A percentile compares a stretch with the other conserved stretches of the same genome.
Evolutionary conservation across 1,140 invertebrate species (phyloP).

Genomic region (Sinella curviseta): DNA sequence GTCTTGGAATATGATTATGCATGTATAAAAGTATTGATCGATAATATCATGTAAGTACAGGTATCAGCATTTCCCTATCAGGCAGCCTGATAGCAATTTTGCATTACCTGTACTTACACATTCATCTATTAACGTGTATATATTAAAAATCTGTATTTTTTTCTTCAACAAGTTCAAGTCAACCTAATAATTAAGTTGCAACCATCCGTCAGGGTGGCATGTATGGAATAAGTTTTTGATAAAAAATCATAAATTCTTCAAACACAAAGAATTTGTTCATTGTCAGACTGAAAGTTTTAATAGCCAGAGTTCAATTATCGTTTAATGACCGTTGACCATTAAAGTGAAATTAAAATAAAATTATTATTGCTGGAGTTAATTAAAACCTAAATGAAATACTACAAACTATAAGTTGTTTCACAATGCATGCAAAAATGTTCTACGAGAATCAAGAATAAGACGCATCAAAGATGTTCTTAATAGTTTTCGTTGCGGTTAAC

Average conservation of each 20-base stretch:
- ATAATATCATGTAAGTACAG: neutral
- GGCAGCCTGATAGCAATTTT: neutral
- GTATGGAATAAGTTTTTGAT: neutral
- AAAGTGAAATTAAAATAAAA: neutral
- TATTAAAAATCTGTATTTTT: neutral
- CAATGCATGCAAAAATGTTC: neutral
- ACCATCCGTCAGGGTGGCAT: neutral
- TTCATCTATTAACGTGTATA: neutral
- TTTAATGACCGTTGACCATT: neutral
- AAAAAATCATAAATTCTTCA: too few relatives aligned
- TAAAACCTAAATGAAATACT: neutral
- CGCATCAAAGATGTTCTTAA: neutral
- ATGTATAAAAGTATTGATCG: neutral
- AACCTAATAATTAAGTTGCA: neutral
- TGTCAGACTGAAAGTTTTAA: too few relatives aligned
- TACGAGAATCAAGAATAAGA: neutral
- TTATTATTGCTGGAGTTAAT: neutral
- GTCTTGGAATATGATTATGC: neutral
- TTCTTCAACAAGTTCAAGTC: neutral
- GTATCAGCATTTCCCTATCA: neutral
- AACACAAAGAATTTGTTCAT: too few relatives aligned
- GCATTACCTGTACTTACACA: neutral
- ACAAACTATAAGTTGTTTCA: neutral
- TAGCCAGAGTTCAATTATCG: too few relatives aligned
- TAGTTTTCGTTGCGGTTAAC: neutral